These are phyloP conservation scores for Tineola bisselliella DNA, from an alignment of 2,888 invertebrate genomes.

Conservation along the genomic window DNA sequence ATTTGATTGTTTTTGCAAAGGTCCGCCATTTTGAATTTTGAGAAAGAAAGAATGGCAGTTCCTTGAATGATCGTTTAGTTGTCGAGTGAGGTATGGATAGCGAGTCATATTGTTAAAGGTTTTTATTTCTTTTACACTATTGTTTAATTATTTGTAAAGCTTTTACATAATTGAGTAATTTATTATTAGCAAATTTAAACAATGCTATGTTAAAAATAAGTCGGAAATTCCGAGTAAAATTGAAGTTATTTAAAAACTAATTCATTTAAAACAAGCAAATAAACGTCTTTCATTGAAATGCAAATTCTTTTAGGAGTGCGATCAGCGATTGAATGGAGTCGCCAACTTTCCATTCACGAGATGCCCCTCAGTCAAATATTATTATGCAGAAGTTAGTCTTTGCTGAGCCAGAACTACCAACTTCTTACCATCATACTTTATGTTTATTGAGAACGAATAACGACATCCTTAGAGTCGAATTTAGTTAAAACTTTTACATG, in stretches of 20 bases:
- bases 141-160: no score
- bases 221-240: constrained; percentile 15
- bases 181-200: no score
- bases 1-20: no score
- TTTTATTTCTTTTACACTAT: no score
- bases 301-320: constrained; percentile 40
- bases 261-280: constrained; percentile 51
- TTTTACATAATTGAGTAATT: no score
- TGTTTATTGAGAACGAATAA: constrained; percentile 26
- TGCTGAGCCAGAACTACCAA: constrained; percentile 19
- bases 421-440: constrained; percentile 34
- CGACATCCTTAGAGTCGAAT: constrained; percentile 19
- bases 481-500: neutral
- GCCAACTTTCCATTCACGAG: constrained; percentile 40
- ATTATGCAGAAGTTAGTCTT: constrained; percentile 37
- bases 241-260: constrained; percentile 21
- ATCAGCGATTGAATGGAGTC: constrained; percentile 37
- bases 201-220: neutral
- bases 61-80: no score
- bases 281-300: constrained; percentile 54
- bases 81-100: no score
- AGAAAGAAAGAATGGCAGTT: no score
- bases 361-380: constrained; percentile 38
- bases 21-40: no score
- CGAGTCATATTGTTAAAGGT: no score